Evolutionary conservation across 2,113 vertebrate genomes (phyloP).

Genomic region (Alosa alosa): DNA sequence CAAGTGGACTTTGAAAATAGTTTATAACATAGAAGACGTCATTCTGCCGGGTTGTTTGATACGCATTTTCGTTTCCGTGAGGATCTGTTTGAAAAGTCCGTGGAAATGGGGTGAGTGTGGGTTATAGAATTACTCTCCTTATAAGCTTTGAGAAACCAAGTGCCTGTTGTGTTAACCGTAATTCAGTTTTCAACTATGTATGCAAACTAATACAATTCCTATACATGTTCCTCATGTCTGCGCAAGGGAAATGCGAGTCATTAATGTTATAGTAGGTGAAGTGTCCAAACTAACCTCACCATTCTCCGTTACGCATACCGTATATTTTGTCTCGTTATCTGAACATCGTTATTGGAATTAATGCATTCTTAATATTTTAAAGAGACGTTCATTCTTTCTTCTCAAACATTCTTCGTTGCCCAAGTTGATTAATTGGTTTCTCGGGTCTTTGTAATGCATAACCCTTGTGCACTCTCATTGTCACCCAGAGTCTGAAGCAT

Average conservation of each 20-base stretch:
- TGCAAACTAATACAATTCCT: background rate
- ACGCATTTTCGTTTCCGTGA: conserved; percentile 16
- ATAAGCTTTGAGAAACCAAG: background rate
- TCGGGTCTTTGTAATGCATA: background rate
- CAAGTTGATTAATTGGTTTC: background rate
- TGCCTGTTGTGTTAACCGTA: background rate
- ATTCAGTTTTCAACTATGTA: background rate
- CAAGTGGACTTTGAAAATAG: conserved; percentile 58
- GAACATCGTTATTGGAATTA: background rate
- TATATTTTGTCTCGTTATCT: background rate
- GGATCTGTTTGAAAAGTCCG: conserved; percentile 56
- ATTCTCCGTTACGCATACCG: background rate
- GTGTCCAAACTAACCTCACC: background rate
- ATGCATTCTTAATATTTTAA: background rate
- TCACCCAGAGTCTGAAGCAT: background rate
- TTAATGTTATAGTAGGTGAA: background rate
- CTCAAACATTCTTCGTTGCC: background rate
- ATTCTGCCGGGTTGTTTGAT: background rate
- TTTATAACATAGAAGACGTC: conserved; percentile 14
- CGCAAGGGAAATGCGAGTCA: background rate
- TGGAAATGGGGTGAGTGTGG: conserved; percentile 72
- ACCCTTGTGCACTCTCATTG: background rate
- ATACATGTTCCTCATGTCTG: background rate
- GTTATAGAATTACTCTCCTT: background rate
- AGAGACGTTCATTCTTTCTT: no score